phyloP scores from a whole-genome alignment of 2,797 vertebrate species.

The Rhynchotus rufescens region DNA sequence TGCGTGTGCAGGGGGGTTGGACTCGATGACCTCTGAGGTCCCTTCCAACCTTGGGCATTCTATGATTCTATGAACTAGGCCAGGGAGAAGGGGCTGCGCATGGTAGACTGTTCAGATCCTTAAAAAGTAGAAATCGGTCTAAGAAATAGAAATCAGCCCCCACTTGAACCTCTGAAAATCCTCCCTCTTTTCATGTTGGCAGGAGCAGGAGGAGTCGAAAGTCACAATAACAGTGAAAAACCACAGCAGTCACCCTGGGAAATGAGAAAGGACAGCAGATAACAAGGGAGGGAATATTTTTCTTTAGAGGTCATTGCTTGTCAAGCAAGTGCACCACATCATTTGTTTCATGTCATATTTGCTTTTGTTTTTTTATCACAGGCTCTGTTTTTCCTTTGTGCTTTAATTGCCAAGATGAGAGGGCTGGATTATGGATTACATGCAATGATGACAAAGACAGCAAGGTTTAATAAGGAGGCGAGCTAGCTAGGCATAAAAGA shows the following conservation, averaged over 20 bases:
- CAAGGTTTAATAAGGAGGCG: not conserved
- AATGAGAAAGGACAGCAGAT: not conserved
- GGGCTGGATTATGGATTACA: not conserved
- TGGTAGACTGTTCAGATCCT: not conserved
- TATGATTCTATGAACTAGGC: too few species aligned
- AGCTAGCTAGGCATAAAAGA: not conserved
- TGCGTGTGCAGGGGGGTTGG: too few species aligned
- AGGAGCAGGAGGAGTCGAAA: not conserved
- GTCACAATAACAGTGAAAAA: slow-evolving; percentile 13
- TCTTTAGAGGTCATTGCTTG: not conserved
- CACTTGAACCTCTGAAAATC: not conserved
- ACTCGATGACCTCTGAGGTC: too few species aligned
- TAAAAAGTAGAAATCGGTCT: not conserved
- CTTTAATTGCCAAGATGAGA: slow-evolving; percentile 24
- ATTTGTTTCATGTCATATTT: not conserved
- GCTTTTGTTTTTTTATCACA: not conserved
- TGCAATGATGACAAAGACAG: slow-evolving; percentile 8
- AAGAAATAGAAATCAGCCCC: not conserved
- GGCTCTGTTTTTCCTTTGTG: not conserved
- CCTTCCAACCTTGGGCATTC: too few species aligned
- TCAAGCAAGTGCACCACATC: not conserved
- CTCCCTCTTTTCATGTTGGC: not conserved
- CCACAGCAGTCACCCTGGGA: not conserved
- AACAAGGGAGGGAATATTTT: not conserved
- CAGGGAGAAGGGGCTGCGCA: not conserved